Percentiles rank a stretch among this genome's conserved stretches.
Conservation (phyloP, 2,797 vertebrate species). For the Masticophis lateralis region DNA sequence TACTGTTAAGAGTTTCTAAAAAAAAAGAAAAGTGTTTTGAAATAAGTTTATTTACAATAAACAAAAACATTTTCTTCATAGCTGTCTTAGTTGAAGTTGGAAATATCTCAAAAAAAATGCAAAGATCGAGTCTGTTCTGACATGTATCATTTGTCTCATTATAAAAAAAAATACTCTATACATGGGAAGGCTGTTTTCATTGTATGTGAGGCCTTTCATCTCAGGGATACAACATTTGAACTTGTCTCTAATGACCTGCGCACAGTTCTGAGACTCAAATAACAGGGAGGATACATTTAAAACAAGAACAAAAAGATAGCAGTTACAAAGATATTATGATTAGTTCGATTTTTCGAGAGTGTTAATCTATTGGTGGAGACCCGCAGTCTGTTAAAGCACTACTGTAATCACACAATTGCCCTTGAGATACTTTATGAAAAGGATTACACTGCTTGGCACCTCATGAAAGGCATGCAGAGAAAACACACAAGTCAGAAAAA, state of each 20-base stretch:
- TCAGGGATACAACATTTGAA: accelerated
- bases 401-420: background rate
- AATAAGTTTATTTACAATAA: background rate
- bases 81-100: conserved; percentile 2
- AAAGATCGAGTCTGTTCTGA: background rate
- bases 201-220: conserved; percentile 39
- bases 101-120: background rate
- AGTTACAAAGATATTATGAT: background rate
- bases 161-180: conserved; percentile 8
- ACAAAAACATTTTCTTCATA: background rate
- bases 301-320: background rate
- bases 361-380: background rate
- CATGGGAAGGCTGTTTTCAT: conserved; percentile 31
- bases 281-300: background rate
- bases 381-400: background rate
- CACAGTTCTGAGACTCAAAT: background rate
- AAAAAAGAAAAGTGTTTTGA: background rate
- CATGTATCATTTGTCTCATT: conserved; percentile 38
- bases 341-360: background rate
- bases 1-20: background rate
- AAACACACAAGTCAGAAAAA: background rate
- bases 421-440: background rate
- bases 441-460: background rate
- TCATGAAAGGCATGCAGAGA: background rate
- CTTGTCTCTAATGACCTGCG: background rate